Evolutionary conservation across 1,140 invertebrate species (phyloP), one percentile per base, ranked within the genome.

Genomic region (Dolichoris vasculosae): DNA sequence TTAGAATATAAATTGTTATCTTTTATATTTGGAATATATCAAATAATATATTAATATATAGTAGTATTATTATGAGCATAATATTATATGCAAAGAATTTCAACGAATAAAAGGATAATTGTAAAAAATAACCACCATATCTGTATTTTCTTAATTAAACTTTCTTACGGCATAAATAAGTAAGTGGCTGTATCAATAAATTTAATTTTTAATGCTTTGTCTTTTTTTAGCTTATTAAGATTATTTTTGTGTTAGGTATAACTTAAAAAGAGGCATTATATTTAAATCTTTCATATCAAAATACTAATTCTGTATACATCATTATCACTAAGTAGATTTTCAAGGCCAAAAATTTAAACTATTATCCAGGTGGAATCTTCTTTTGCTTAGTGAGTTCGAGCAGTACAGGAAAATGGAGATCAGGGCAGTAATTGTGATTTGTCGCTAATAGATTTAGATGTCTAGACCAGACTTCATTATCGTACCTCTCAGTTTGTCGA

Each of bases 361-460:
- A 86, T 93, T 90, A 93, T 89, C 91, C 91, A 15, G 88, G 86
- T 2, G 90, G 87, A 69, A 89, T 89, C 40, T 91, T 91, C 71
- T 90, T 93, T 67, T 90, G 89, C 59, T 92, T 92, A 38, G 89
- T 90, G 32, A 96, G 90, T 86, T 95, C 94, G 84, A 96, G 91
- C 43, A 96, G 92, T 84, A 96, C 90, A 48, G 96, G 96, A 93
- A 96, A 96, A 91, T 96, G 95, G 84, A 96, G 93, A 91, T 96
- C 95, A 88, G 95, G 94, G 90, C 95, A 95, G 89, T 96, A 97
- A 82, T 95, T 94, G 73, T 91, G 90, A 88, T 94, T 94, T 17
- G 90, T 91, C 71, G 94, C 91, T 88, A 95, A 91, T 59, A 96
- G 91, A 82, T 95, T 92, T 79, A 95, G 90, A 88, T 96, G 95